These are phyloP conservation scores for Drosophila nigromelanica DNA, from an alignment of 1,140 invertebrate species.

Conservation along the genomic window DNA sequence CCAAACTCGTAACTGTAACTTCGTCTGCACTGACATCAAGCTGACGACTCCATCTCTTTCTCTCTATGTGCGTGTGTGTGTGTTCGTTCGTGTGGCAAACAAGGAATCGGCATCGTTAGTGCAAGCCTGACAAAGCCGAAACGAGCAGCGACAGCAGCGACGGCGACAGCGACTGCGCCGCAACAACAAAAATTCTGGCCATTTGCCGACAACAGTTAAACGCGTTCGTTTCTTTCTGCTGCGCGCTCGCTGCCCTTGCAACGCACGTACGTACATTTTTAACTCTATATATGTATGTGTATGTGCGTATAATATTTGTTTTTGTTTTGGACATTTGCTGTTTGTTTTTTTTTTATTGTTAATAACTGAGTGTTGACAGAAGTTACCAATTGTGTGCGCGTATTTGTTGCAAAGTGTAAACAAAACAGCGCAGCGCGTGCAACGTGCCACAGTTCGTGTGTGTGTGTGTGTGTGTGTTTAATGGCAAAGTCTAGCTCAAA, in stretches of 20 bases:
- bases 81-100: constrained; percentile 10
- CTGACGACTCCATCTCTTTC: not conserved
- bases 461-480: constrained; percentile 24
- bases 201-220: constrained; percentile 53
- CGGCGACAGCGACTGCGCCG: constrained; percentile 11
- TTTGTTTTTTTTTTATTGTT: constrained; percentile 8
- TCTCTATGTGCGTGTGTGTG: not conserved
- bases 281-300: not conserved
- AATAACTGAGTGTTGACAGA: constrained; percentile 4
- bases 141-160: constrained; percentile 3
- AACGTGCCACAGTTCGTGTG: not conserved
- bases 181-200: constrained; percentile 50
- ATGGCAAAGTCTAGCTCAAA: constrained; percentile 50
- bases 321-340: constrained; percentile 28
- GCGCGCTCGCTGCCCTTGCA: constrained; percentile 34
- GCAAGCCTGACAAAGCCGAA: constrained; percentile 34
- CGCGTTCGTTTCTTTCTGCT: constrained; percentile 46
- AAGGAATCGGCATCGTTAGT: constrained; percentile 45
- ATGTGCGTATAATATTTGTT: constrained; percentile 6
- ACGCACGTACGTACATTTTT: constrained; percentile 34
- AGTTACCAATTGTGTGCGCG: not conserved
- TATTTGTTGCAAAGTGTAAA: constrained; percentile 20
- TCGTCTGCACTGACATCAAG: constrained; percentile 3
- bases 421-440: constrained; percentile 9
- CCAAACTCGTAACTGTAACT: constrained; percentile 12